Base-by-base conservation (phyloP, 1,140 invertebrate genomes). In the Bombus affinis region DNA sequence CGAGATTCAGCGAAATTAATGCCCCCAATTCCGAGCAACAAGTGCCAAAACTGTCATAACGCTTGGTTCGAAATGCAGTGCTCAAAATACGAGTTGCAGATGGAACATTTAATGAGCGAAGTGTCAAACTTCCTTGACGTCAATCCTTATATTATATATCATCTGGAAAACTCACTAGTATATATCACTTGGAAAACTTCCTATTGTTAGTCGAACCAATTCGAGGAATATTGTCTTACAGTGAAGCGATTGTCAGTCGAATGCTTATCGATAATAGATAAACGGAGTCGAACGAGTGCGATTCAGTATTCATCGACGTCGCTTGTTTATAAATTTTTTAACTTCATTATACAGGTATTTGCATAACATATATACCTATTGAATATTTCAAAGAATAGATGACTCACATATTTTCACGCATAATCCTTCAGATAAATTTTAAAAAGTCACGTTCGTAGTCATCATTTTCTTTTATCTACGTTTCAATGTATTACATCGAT, bases 41-140 rank as follows among this genome's bases (percentile, higher is more conserved):
- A 84, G 82, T 84, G 76, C 25, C 32, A 32, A 83, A 79, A 84
- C 53, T 59, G 66, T 79, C 32, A 53, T 53, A 42, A 76, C 35
- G 22, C 8, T 42, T 37, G 62, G 44, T 12, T 32, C 65, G 47
- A 83, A 78, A 78, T 35, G 44, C 70, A 77, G 28, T n/a, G 28
- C 28, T 70, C n/a, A 35, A 83, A 83, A 77, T 22, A 4, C 13
- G n/a, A 83, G 72, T 28, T 28, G 35, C 35, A 35, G 12, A 73
- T 53, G 25, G 44, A 53, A 53, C 35, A 25, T 15, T 57, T 18
- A 42, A 53, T 66, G 44, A 42, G 5, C 35, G 9, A 68, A 32
- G 44, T 68, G 37, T 83, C 81, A 6, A 78, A 57, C 44, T 83
- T 78, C 18, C 12, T 22, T 32, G 4, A 35, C 22, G 47, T 18